Evolutionary conservation across 2,797 vertebrate species (phyloP).

Genomic region (Poeciliopsis presidionis): DNA sequence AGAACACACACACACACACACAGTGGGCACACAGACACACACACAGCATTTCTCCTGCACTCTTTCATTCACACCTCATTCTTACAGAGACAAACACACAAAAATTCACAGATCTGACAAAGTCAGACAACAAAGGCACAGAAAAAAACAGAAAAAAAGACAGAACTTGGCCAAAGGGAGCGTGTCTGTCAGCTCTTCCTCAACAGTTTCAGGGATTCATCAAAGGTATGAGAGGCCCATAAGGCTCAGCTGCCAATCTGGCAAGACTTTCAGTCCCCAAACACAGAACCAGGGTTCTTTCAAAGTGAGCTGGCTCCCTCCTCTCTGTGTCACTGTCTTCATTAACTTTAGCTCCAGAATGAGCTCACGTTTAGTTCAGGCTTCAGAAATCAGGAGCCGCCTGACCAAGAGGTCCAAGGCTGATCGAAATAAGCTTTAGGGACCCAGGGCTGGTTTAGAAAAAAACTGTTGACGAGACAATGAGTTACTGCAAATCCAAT

Average conservation of each 20-base stretch:
- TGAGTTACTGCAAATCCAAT: too few species aligned
- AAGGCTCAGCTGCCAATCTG: slow-evolving; percentile 72
- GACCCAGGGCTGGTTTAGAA: too few species aligned
- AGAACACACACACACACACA: slow-evolving; percentile 57
- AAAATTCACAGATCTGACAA: slow-evolving; percentile 63
- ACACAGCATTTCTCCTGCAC: slow-evolving; percentile 20
- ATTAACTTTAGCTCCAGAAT: slow-evolving; percentile 59
- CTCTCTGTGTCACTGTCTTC: slow-evolving; percentile 53
- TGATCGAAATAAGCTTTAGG: too few species aligned
- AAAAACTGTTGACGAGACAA: too few species aligned
- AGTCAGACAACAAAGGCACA: slow-evolving; percentile 57
- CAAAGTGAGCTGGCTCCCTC: slow-evolving; percentile 46
- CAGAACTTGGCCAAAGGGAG: slow-evolving; percentile 62
- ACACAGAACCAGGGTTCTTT: slow-evolving; percentile 50
- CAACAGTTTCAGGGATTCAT: slow-evolving; percentile 67
- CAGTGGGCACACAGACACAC: slow-evolving; percentile 33
- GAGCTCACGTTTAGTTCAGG: slow-evolving; percentile 34
- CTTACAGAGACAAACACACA: slow-evolving; percentile 37
- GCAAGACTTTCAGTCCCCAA: slow-evolving; percentile 61
- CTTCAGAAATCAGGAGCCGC: slow-evolving; percentile 26
- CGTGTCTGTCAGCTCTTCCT: slow-evolving; percentile 65
- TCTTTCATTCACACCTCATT: slow-evolving; percentile 40
- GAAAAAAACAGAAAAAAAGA: slow-evolving; percentile 32
- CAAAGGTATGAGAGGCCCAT: slow-evolving; percentile 69
- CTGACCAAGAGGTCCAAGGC: too few species aligned